phyloP scores from a whole-genome alignment of 1,140 invertebrate genomes.

The Bombus superbus region DNA sequence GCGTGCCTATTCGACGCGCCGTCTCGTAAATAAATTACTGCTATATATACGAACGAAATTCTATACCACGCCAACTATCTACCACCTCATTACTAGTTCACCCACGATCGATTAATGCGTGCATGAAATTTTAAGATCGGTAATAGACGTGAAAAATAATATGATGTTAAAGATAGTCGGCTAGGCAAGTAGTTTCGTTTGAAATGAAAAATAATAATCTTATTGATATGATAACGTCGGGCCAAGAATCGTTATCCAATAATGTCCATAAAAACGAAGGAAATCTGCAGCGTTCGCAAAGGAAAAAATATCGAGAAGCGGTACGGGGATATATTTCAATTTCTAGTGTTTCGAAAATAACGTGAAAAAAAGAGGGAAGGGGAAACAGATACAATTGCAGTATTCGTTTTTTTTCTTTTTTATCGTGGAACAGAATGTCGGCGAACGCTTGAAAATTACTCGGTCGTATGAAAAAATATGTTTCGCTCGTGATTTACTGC shows the following conservation, averaged over 20 bases:
- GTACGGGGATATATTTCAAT: not conserved
- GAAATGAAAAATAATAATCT: no score
- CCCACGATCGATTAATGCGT: not conserved
- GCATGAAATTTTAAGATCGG: not conserved
- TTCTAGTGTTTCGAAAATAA: not conserved
- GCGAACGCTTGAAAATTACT: slow-evolving; percentile 7
- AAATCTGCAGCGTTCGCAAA: no score
- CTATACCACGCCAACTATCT: not conserved
- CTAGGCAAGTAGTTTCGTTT: no score
- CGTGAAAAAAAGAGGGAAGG: not conserved
- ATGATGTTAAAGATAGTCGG: not conserved
- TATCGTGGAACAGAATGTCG: not conserved
- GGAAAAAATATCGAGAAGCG: not conserved
- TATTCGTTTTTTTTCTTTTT: not conserved
- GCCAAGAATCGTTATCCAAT: no score
- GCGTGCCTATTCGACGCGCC: slow-evolving; percentile 15
- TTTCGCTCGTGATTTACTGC: not conserved
- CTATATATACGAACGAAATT: slow-evolving; percentile 14
- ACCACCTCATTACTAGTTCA: not conserved
- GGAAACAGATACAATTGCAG: not conserved
- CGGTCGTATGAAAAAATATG: not conserved
- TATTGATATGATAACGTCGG: no score
- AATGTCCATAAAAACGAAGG: no score
- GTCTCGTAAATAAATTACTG: slow-evolving; percentile 33
- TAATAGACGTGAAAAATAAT: not conserved